Evolutionary conservation across 1,140 invertebrate species (phyloP).

Genomic region (Cyclargus thomasi): DNA sequence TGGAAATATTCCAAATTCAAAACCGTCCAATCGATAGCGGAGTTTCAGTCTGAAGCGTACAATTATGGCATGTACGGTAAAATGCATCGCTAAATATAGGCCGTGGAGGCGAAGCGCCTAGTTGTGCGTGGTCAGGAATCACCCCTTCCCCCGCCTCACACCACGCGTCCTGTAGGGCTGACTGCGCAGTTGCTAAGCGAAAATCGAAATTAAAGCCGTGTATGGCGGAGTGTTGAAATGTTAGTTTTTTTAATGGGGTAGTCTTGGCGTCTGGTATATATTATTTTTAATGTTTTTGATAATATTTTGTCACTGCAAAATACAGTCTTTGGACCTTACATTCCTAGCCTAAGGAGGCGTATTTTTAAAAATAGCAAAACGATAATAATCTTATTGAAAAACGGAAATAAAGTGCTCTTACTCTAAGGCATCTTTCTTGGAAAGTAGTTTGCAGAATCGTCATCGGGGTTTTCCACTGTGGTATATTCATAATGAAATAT

Average conservation of each 20-base stretch:
- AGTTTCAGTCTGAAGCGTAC: slow-evolving; percentile 34
- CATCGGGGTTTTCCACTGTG: too few relatives aligned
- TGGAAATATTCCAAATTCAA: slow-evolving; percentile 1
- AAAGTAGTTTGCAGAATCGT: too few relatives aligned
- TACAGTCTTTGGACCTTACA: too few relatives aligned
- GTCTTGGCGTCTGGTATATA: not conserved
- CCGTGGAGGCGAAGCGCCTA: slow-evolving; percentile 42
- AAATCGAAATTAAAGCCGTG: slow-evolving; percentile 17
- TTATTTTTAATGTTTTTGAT: too few relatives aligned
- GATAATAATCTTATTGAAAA: too few relatives aligned
- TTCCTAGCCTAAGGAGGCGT: too few relatives aligned
- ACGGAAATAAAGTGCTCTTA: too few relatives aligned
- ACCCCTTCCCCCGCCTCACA: slow-evolving; percentile 28
- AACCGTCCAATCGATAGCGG: slow-evolving; percentile 12
- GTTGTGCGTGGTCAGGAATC: slow-evolving; percentile 67
- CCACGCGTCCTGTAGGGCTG: slow-evolving; percentile 31
- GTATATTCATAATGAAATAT: too few relatives aligned
- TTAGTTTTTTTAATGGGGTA: not conserved
- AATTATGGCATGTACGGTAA: slow-evolving; percentile 43
- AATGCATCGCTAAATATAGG: slow-evolving; percentile 71
- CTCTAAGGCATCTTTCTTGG: too few relatives aligned
- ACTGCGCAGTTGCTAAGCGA: slow-evolving; percentile 23
- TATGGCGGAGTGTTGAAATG: not conserved
- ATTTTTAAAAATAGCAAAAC: too few relatives aligned
- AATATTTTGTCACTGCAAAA: too few relatives aligned